These are phyloP conservation scores for Heliocidaris erythrogramma DNA, from an alignment of 35 echinoderm and acorn worm genomes.

Conservation along the genomic window DNA sequence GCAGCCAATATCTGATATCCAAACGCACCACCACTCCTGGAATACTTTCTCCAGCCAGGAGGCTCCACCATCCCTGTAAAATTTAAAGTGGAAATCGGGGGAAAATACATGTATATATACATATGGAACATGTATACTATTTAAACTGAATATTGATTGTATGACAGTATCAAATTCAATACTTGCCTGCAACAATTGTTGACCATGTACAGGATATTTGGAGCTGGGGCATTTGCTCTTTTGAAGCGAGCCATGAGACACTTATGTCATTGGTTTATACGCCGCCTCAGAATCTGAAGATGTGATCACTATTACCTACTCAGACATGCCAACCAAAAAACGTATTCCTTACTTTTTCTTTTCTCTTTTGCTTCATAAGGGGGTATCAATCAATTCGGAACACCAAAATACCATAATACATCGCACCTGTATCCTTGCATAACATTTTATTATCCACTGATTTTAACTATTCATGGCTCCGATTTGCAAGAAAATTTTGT, in stretches of 20 bases:
- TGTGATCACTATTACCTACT: neutral
- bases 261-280: neutral
- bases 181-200: neutral
- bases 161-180: neutral
- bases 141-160: neutral
- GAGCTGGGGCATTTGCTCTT: too few relatives aligned
- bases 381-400: too few relatives aligned
- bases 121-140: neutral
- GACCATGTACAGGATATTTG: too few relatives aligned
- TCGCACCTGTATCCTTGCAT: too few relatives aligned
- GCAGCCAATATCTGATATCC: neutral
- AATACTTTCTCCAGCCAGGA: neutral
- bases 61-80: slow-evolving; percentile 1
- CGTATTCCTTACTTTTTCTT: too few relatives aligned
- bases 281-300: neutral
- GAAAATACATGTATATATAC: neutral
- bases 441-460: too few relatives aligned
- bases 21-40: neutral
- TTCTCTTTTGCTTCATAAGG: too few relatives aligned
- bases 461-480: too few relatives aligned
- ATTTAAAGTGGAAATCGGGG: neutral
- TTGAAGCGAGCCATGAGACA: too few relatives aligned
- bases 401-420: too few relatives aligned
- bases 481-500: too few relatives aligned
- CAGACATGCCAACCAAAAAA: too few relatives aligned